A percentile compares a stretch with the other conserved stretches of the same genome.
Conservation (phyloP, 2,797 vertebrate genomes). For the Amblyopsis hoosieri region DNA sequence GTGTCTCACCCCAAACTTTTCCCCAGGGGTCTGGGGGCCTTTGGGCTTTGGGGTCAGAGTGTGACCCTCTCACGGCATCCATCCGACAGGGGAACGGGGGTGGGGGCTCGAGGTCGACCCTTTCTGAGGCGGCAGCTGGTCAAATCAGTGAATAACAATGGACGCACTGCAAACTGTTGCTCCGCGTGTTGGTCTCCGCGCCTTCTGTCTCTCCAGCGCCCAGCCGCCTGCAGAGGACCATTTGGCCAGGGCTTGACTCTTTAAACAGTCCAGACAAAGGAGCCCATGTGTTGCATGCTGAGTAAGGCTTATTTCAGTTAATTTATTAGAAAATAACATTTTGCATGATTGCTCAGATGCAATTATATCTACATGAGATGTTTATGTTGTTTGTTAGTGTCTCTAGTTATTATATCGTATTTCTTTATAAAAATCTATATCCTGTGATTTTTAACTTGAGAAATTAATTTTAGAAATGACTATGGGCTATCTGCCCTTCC, state of each 20-base stretch:
- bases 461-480: too few species aligned
- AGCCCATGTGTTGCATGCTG: slow-evolving; percentile 60
- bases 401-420: too few species aligned
- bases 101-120: slow-evolving; percentile 47
- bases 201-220: slow-evolving; percentile 55
- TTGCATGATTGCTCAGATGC: too few species aligned
- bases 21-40: slow-evolving; percentile 54
- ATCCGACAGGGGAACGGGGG: slow-evolving; percentile 67
- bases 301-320: too few species aligned
- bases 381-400: too few species aligned
- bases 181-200: slow-evolving; percentile 4
- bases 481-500: too few species aligned
- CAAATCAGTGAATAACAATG: slow-evolving; percentile 57
- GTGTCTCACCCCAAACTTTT: slow-evolving; percentile 37
- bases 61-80: slow-evolving; percentile 70
- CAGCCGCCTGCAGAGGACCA: slow-evolving; percentile 59
- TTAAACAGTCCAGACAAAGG: slow-evolving; percentile 63
- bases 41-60: slow-evolving; percentile 59
- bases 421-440: too few species aligned
- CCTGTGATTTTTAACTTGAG: too few species aligned
- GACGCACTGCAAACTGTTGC: slow-evolving; percentile 64
- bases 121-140: slow-evolving; percentile 65
- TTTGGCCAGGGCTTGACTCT: slow-evolving; percentile 57
- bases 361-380: too few species aligned
- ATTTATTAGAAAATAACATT: too few species aligned